Base-by-base conservation (phyloP, 2,888 invertebrate genomes). In the Napeogenes sylphis region DNA sequence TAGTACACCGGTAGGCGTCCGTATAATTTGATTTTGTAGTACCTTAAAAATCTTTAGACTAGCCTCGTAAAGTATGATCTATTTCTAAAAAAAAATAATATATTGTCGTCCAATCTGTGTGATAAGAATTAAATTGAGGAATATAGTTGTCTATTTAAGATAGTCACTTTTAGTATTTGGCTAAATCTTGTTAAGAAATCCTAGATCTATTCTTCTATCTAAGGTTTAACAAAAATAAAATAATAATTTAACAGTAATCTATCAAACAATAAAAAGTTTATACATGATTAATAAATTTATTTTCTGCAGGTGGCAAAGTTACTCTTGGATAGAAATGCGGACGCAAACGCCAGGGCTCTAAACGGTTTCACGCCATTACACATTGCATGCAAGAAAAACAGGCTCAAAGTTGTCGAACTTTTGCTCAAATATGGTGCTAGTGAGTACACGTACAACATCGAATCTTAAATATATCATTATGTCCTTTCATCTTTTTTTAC, bases 361-460 rank as follows among this genome's bases (percentile, higher is more conserved):
- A 99, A 99, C 83, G 99, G 99, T 0, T 99, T 99, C 87, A 99
- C 99, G 0, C 98, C 99, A 0, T 92, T 99, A 61, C 99, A 99
- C 85, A 99, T 99, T 76, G 99, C 99, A 4, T 99, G 99, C 90
- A 99, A 99, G 90, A 99, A 99, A 90, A 99, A 99, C 85, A 92
- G 99, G 61, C 96, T 98, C 75, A 98, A 98, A 87, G 95, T 99
- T 56, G 98, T 98, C 6, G 99, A 99, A 82, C 86, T 99, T 67
- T 92, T 99, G 61, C 92, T 99, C 67, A 98, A 98, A 85, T 97
- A 98, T 86, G 98, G 98, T 64, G 99, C 98, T 14, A 95, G 95
- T 87, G 81, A 88, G 92, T 91, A 38, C 14, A 8, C 14, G 6
- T 47, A 10, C 3, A 10, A 42, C 12, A 10, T 42, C 10, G 10